Evolutionary conservation across 2,888 invertebrate species (phyloP).

Genomic region (Coenonympha glycerion): DNA sequence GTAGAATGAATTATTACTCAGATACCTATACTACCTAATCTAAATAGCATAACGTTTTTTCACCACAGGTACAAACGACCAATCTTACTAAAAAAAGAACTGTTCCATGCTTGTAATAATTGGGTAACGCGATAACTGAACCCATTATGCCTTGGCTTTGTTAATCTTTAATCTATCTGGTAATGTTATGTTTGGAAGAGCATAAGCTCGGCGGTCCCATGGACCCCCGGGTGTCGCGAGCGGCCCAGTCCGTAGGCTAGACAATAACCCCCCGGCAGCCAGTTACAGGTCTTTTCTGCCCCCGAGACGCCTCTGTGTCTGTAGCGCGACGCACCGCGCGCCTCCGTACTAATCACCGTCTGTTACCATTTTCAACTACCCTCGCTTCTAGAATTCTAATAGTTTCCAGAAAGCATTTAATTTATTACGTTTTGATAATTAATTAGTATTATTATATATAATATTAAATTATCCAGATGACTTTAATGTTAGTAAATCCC

Average conservation of each 20-base stretch:
- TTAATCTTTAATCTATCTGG: constrained; percentile 26
- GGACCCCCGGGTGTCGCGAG: constrained; percentile 48
- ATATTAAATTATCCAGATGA: too few species aligned
- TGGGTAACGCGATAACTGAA: constrained; percentile 27
- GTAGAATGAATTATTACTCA: constrained; percentile 21
- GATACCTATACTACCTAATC: not conserved
- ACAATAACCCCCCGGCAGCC: constrained; percentile 74
- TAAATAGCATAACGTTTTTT: constrained; percentile 35
- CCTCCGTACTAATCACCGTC: constrained; percentile 38
- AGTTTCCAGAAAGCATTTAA: too few species aligned
- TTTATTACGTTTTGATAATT: too few species aligned
- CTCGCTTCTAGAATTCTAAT: not conserved
- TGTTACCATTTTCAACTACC: constrained; percentile 26
- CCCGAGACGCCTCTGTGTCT: constrained; percentile 61
- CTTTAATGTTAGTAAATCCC: too few species aligned
- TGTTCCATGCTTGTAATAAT: constrained; percentile 32
- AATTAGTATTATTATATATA: too few species aligned
- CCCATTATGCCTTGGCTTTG: constrained; percentile 24
- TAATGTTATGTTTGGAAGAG: constrained; percentile 33
- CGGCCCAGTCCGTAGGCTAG: constrained; percentile 64
- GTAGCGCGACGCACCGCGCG: constrained; percentile 52
- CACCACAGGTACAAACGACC: constrained; percentile 53
- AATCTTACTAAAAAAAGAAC: constrained; percentile 34
- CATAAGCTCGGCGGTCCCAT: constrained; percentile 40
- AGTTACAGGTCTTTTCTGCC: constrained; percentile 71